Evolutionary conservation across 2,888 invertebrate species (phyloP), one percentile per base, ranked within the genome.

Genomic region (Tribolium freemani): DNA sequence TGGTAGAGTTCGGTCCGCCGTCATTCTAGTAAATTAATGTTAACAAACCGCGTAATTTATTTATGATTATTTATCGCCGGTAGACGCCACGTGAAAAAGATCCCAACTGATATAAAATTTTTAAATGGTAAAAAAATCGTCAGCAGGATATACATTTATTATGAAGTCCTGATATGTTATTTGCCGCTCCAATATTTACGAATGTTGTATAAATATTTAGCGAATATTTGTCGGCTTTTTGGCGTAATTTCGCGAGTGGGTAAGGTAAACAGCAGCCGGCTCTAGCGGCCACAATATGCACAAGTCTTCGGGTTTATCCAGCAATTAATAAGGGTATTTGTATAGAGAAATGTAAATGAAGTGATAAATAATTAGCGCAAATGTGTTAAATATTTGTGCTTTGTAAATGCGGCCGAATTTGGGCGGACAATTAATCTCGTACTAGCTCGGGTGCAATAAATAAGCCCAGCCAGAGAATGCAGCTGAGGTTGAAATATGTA

Each of bases 251-350:
- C 30, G 63, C 51, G 63, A 63, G 38, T 51, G 63, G 63, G 8
- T n/a, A 63, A 51, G 51, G 63, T 38, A 63, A 51, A 51, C 38
- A 63, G 46, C 21, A 45, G 21, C 2, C 5, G 3, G 44, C n/a
- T 46, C 38, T 20, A 30, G 60, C 51, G 20, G 51, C 63, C 48
- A 63, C 38, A 8, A 53, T 61, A 21, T 51, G 51, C 46, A 38
- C 51, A 31, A 63, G 38, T 63, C 13, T 48, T 63, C 16, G 31
- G 26, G 50, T 63, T 63, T 63, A 63, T 63, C 21, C 50, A 63
- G 63, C 51, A 63, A 63, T 63, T 63, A 63, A 63, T 63, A 63
- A 63, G 16, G 51, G 38, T 51, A 63, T 63, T 63, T 63, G 51
- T 63, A 50, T 38, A 63, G 63, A 51, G 51, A 50, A 63, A 63